Percentiles rank a stretch among this genome's conserved stretches.
These are phyloP conservation scores for Planococcus citri DNA, from an alignment of 1,140 invertebrate species.

Conservation along the genomic window DNA sequence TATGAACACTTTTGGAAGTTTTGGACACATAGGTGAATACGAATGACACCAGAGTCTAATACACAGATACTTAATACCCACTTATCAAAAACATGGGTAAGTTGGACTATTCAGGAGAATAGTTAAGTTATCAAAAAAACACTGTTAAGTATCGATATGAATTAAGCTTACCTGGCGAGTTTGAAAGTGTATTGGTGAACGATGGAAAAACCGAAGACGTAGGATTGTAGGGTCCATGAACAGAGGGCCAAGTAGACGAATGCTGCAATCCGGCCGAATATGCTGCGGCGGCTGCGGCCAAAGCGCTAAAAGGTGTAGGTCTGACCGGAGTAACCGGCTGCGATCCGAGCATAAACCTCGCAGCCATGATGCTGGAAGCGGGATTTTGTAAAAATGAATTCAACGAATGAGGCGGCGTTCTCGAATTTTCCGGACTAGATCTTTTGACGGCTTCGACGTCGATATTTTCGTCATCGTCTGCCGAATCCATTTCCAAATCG, in stretches of 20 bases:
- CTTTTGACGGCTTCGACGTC: constrained; percentile 24
- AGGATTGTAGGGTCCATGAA: constrained; percentile 27
- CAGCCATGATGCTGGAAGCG: constrained; percentile 21
- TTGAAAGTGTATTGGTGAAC: constrained; percentile 28
- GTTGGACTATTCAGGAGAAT: too few relatives aligned
- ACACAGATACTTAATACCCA: too few relatives aligned
- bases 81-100: too few relatives aligned
- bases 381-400: constrained; percentile 25
- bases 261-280: constrained; percentile 28
- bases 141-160: not conserved
- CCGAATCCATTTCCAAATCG: constrained; percentile 23
- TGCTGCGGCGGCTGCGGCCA: constrained; percentile 29
- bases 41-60: too few relatives aligned
- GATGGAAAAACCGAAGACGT: constrained; percentile 28
- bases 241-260: constrained; percentile 24
- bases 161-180: constrained; percentile 28
- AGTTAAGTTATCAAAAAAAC: too few relatives aligned
- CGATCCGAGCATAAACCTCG: constrained; percentile 15
- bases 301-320: constrained; percentile 31
- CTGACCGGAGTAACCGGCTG: constrained; percentile 29
- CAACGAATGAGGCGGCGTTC: constrained; percentile 22
- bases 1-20: too few relatives aligned
- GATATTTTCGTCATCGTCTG: constrained; percentile 27
- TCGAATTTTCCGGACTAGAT: constrained; percentile 17
- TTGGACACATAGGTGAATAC: too few relatives aligned